Conservation (phyloP, 2,113 vertebrate genomes). For the Aspiorhynchus laticeps region DNA sequence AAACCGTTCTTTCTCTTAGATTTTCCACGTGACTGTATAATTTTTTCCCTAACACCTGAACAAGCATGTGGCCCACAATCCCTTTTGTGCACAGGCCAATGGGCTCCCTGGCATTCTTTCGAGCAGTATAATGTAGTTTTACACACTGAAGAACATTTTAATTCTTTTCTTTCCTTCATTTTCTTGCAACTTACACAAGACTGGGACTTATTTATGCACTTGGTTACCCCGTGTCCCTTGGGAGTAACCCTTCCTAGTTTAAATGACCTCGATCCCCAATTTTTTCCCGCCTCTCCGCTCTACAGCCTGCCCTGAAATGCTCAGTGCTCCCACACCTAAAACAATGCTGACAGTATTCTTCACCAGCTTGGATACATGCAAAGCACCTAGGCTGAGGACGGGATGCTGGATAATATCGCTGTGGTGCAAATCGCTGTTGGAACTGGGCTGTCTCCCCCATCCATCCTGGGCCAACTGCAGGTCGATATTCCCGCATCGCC, state of each 20-base stretch:
- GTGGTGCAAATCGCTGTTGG: constrained; percentile 48
- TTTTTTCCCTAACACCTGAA: not conserved
- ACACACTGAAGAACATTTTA: constrained; percentile 12
- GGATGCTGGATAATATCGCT: constrained; percentile 5
- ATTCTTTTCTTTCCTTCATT: not conserved
- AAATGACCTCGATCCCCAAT: constrained; percentile 14
- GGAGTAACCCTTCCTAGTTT: constrained; percentile 45
- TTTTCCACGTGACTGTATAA: not conserved
- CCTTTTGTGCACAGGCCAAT: not conserved
- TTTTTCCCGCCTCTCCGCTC: not conserved
- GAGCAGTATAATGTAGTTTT: constrained; percentile 31
- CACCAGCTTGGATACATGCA: not conserved
- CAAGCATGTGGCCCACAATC: not conserved
- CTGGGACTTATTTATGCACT: not conserved
- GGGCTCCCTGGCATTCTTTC: constrained; percentile 26
- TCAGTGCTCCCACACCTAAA: constrained; percentile 50
- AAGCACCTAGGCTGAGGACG: not conserved
- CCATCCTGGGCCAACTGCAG: not conserved
- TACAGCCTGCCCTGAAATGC: constrained; percentile 48
- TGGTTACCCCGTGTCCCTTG: constrained; percentile 41
- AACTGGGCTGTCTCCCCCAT: constrained; percentile 30
- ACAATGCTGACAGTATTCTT: constrained; percentile 39
- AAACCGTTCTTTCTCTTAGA: not conserved
- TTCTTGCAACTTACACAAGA: constrained; percentile 1
- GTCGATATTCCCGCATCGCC: not conserved